Evolutionary conservation across 2,888 invertebrate genomes (phyloP).

Genomic region (Lysandra coridon): DNA sequence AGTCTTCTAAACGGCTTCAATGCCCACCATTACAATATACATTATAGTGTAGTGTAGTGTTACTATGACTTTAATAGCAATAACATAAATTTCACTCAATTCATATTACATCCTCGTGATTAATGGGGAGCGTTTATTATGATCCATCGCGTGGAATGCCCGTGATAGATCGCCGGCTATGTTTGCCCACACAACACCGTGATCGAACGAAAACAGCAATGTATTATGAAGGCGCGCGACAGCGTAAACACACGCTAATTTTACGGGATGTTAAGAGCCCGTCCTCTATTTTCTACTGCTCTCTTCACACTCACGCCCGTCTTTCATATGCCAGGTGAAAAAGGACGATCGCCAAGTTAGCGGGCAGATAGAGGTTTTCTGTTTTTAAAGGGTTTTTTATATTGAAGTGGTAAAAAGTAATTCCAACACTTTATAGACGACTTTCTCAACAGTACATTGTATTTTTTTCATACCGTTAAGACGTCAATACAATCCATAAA

Average conservation of each 20-base stretch:
- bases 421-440: too few relatives aligned
- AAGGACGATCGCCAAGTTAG: too few relatives aligned
- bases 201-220: conserved; percentile 41
- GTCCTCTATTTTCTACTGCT: too few relatives aligned
- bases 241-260: conserved; percentile 28
- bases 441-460: too few relatives aligned
- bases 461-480: too few relatives aligned
- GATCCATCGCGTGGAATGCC: conserved; percentile 48
- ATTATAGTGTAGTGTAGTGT: neutral
- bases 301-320: too few relatives aligned
- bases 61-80: neutral
- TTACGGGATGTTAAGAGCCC: neutral
- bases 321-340: too few relatives aligned
- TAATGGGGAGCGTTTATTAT: conserved; percentile 21
- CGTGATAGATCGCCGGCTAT: conserved; percentile 63
- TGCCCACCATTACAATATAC: neutral
- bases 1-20: too few relatives aligned
- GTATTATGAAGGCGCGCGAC: conserved; percentile 16
- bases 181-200: conserved; percentile 42
- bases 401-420: too few relatives aligned
- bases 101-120: conserved; percentile 13
- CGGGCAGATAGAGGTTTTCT: too few relatives aligned
- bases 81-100: conserved; percentile 16
- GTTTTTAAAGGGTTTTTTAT: too few relatives aligned
- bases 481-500: too few relatives aligned